Conservation (phyloP, 2,797 vertebrate species). For the Pseudopleuronectes americanus region DNA sequence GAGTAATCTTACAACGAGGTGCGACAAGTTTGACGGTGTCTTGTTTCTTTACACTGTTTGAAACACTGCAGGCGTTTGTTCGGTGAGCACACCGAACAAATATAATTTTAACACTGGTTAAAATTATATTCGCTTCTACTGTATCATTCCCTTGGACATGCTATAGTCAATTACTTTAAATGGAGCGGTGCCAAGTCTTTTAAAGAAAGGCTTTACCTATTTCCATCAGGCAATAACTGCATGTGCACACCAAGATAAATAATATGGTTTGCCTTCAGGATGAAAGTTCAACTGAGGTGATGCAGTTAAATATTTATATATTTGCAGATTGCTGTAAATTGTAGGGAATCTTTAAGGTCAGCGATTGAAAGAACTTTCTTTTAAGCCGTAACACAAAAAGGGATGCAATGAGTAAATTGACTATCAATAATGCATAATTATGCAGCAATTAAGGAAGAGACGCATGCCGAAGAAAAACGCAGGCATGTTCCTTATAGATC, state of each 20-base stretch:
- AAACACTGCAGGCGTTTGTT: slow-evolving; percentile 6
- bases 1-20: slow-evolving; percentile 24
- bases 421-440: slow-evolving; percentile 47
- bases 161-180: background rate
- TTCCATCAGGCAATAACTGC: background rate
- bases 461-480: slow-evolving; percentile 33
- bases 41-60: slow-evolving; percentile 17
- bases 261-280: background rate
- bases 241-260: background rate
- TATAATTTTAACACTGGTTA: too few species aligned
- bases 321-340: background rate
- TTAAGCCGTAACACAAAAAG: slow-evolving; percentile 17
- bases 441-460: slow-evolving; percentile 49
- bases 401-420: slow-evolving; percentile 24
- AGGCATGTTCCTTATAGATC: slow-evolving; percentile 66
- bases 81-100: slow-evolving; percentile 1
- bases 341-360: background rate
- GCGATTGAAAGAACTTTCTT: slow-evolving; percentile 8
- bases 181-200: background rate
- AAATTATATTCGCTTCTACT: slow-evolving; percentile 1
- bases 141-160: background rate
- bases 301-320: background rate
- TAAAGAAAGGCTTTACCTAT: background rate
- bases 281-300: slow-evolving; percentile 11
- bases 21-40: slow-evolving; percentile 8